phyloP scores from a whole-genome alignment of 2,797 vertebrate species.

The Aulostomus chinensis region DNA sequence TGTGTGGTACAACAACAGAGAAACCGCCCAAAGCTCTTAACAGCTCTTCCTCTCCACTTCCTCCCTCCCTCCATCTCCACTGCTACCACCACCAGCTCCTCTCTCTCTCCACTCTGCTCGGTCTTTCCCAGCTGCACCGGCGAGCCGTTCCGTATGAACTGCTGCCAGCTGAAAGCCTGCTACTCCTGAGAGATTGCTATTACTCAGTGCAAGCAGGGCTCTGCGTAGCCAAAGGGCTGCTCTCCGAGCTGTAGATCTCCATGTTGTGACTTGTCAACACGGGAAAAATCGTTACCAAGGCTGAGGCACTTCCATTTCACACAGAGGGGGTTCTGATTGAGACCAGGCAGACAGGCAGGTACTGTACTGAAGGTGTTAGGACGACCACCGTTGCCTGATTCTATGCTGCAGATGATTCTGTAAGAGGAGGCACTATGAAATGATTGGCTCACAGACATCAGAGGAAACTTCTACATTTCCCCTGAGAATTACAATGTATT shows the following conservation, averaged over 20 bases:
- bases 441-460: constrained; percentile 23
- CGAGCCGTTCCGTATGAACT: constrained; percentile 83
- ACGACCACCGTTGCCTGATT: constrained; percentile 27
- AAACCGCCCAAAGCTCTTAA: constrained; percentile 83
- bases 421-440: constrained; percentile 24
- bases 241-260: constrained; percentile 83
- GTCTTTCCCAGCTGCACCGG: constrained; percentile 83
- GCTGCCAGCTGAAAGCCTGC: constrained; percentile 83
- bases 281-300: constrained; percentile 80
- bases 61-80: constrained; percentile 71
- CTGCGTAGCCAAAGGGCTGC: constrained; percentile 82
- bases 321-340: constrained; percentile 70
- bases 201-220: constrained; percentile 81
- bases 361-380: constrained; percentile 51
- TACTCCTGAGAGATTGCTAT: constrained; percentile 84
- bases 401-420: constrained; percentile 29
- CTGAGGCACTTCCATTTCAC: constrained; percentile 78
- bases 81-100: constrained; percentile 64
- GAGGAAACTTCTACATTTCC: neutral
- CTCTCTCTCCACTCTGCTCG: constrained; percentile 67
- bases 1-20: constrained; percentile 85
- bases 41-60: constrained; percentile 76
- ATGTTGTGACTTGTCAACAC: constrained; percentile 86
- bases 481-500: neutral
- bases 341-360: constrained; percentile 66